A percentile compares a stretch with the other conserved stretches of the same genome.
These are phyloP conservation scores for Ditylenchus dipsaci DNA, from an alignment of 1,140 invertebrate genomes.

Conservation along the genomic window DNA sequence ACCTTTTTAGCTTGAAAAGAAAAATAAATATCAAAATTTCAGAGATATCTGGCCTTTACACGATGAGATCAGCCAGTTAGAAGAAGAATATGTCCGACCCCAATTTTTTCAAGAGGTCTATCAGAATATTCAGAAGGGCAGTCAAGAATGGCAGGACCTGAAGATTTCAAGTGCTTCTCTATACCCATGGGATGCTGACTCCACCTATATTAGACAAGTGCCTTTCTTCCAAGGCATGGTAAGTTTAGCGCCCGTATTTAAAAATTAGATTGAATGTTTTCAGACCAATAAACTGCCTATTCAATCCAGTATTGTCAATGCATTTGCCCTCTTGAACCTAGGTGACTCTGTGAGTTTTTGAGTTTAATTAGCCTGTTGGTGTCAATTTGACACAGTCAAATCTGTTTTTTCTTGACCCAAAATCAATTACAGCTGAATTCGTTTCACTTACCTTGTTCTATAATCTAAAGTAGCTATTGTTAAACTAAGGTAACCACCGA, in stretches of 20 bases:
- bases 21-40: constrained; percentile 60
- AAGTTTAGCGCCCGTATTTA: constrained; percentile 52
- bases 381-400: no score
- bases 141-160: constrained; percentile 76
- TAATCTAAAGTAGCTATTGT: no score
- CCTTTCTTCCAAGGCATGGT: constrained; percentile 90
- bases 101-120: constrained; percentile 98
- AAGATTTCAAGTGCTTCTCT: constrained; percentile 74
- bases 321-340: constrained; percentile 76
- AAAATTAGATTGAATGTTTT: constrained; percentile 19
- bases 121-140: constrained; percentile 69
- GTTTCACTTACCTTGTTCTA: no score
- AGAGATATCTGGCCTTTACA: constrained; percentile 90
- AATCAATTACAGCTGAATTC: no score
- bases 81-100: constrained; percentile 82
- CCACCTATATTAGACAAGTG: constrained; percentile 91
- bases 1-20: background rate
- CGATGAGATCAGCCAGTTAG: constrained; percentile 77
- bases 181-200: constrained; percentile 83
- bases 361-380: no score
- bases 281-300: constrained; percentile 60
- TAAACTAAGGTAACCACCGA: constrained; percentile 64
- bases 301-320: constrained; percentile 62
- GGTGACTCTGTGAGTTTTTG: constrained; percentile 32
- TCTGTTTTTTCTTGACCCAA: no score